phyloP scores from a whole-genome alignment of 2,797 vertebrate species.

The Megalops cyprinoides region DNA sequence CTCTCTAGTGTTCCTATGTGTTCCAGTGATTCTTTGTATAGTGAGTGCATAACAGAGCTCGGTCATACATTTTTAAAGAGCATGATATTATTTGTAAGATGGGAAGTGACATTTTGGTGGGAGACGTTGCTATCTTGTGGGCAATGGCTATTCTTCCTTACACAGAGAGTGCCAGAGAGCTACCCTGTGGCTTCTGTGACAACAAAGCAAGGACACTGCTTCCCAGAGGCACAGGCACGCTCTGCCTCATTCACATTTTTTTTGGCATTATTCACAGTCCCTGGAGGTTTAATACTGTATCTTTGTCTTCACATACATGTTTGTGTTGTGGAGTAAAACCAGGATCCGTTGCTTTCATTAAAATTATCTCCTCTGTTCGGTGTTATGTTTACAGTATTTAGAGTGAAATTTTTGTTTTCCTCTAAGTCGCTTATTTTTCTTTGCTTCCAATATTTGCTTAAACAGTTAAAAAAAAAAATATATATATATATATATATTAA shows the following conservation, averaged over 20 bases:
- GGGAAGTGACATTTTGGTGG: conserved; percentile 25
- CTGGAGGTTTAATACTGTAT: neutral
- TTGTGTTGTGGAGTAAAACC: neutral
- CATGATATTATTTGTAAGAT: conserved; percentile 30
- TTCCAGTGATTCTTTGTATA: conserved; percentile 12
- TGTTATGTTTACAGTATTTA: neutral
- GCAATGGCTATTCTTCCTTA: conserved; percentile 14
- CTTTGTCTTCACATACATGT: neutral
- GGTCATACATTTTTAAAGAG: conserved; percentile 32
- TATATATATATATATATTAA: no score
- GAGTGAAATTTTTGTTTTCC: neutral
- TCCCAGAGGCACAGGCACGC: neutral
- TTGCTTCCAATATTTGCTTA: neutral
- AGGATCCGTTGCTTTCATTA: neutral
- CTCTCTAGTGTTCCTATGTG: neutral
- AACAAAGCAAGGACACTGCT: neutral
- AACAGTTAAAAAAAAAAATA: no score
- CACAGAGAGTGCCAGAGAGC: conserved; percentile 12
- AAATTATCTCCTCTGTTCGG: neutral
- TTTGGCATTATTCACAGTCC: conserved; percentile 1
- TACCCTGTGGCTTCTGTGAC: conserved; percentile 2
- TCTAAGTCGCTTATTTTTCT: neutral
- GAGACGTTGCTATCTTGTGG: conserved; percentile 4
- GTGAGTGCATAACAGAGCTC: neutral
- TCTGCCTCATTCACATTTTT: neutral